These are phyloP conservation scores for Chalcis sispes DNA, from an alignment of 2,888 invertebrate species.

Conservation along the genomic window DNA sequence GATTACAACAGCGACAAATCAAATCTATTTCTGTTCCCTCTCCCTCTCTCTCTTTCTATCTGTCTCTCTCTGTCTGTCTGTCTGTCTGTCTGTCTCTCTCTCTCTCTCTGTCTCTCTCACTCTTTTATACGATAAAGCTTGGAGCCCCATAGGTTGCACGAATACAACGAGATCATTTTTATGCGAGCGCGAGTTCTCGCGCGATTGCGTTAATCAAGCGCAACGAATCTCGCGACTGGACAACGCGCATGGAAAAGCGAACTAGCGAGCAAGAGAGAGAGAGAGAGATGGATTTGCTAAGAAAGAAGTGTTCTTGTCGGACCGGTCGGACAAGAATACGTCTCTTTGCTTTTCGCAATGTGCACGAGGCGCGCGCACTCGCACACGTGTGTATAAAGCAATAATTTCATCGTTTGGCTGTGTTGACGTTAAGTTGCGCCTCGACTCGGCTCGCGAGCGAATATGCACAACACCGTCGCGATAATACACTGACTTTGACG, in stretches of 20 bases:
- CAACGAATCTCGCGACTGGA: conserved; percentile 54
- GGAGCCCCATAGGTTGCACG: no score
- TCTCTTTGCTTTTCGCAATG: conserved; percentile 35
- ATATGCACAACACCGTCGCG: conserved; percentile 1
- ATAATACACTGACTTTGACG: conserved; percentile 31
- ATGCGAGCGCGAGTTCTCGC: not conserved
- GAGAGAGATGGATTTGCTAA: conserved; percentile 20
- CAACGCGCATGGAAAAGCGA: conserved; percentile 7
- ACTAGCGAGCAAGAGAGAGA: not conserved
- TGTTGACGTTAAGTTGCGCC: not conserved
- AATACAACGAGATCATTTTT: no score
- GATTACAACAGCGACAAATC: conserved; percentile 52
- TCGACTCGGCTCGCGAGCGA: no score
- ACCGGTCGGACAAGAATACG: conserved; percentile 54
- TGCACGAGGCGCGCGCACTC: not conserved
- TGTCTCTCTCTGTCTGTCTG: not conserved
- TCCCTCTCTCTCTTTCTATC: not conserved
- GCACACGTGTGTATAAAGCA: not conserved
- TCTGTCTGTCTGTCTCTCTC: no score
- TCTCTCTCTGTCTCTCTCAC: conserved; percentile 6
- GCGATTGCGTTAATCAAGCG: conserved; percentile 57
- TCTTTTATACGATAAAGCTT: conserved; percentile 15
- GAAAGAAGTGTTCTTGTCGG: conserved; percentile 44
- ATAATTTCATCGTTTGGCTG: conserved; percentile 40
- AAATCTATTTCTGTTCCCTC: conserved; percentile 32